Percentiles rank a stretch among this genome's conserved stretches.
phyloP scores from a whole-genome alignment of 1,140 invertebrate species.

The Drosophila setifemur region DNA sequence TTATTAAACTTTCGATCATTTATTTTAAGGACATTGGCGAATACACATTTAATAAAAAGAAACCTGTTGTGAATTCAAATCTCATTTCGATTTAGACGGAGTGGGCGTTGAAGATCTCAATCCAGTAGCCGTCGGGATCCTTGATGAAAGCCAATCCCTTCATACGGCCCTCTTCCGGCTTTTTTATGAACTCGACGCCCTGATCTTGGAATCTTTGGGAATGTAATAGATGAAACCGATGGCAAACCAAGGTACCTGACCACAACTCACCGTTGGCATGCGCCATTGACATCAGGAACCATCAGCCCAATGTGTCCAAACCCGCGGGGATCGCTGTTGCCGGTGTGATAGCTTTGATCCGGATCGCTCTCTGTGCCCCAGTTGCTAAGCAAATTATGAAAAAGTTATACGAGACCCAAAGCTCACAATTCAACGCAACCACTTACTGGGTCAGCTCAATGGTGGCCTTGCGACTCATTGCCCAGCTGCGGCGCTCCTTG shows the following conservation, averaged over 20 bases:
- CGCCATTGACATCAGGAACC: constrained; percentile 93
- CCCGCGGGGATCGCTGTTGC: constrained; percentile 94
- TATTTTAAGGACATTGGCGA: constrained; percentile 19
- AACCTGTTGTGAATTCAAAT: too few relatives aligned
- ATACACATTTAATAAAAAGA: constrained; percentile 1
- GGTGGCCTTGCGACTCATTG: constrained; percentile 92
- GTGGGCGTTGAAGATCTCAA: constrained; percentile 93
- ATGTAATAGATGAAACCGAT: background rate
- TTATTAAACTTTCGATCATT: constrained; percentile 11
- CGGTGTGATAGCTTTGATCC: constrained; percentile 92
- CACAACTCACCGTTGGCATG: constrained; percentile 86
- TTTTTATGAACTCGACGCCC: constrained; percentile 95
- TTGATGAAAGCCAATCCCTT: constrained; percentile 96
- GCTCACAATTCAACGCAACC: background rate
- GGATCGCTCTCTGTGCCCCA: constrained; percentile 96
- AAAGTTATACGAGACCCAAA: background rate
- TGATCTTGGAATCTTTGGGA: constrained; percentile 88
- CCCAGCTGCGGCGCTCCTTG: constrained; percentile 88
- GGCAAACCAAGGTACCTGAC: background rate
- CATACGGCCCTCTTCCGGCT: constrained; percentile 95
- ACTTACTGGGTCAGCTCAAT: constrained; percentile 96
- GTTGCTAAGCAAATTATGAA: constrained; percentile 87
- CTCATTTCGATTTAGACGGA: constrained; percentile 85
- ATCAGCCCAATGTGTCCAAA: constrained; percentile 96
- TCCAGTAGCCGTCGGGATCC: constrained; percentile 98